Conservation (phyloP, 1,140 invertebrate genomes). For the Maniola jurtina region DNA sequence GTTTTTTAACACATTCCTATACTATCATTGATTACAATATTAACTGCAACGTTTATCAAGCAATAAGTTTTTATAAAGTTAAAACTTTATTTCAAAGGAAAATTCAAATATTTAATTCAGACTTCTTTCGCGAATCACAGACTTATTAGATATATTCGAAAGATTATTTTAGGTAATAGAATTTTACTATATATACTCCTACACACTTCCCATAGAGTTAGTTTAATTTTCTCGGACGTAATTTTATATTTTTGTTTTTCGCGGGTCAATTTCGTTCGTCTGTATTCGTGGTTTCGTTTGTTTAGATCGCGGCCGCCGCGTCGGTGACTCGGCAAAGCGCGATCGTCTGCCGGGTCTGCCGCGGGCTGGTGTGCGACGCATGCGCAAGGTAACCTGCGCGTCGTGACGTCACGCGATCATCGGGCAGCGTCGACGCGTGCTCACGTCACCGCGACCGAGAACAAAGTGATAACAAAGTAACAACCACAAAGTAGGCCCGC, state of each 20-base stretch:
- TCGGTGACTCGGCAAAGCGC: constrained; percentile 22
- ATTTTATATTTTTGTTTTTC: constrained; percentile 57
- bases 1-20: too few species aligned
- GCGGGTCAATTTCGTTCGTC: constrained; percentile 40
- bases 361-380: constrained; percentile 31
- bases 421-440: constrained; percentile 54
- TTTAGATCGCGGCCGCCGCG: constrained; percentile 52
- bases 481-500: neutral
- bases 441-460: constrained; percentile 53
- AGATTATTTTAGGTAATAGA: too few species aligned
- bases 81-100: too few species aligned
- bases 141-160: too few species aligned
- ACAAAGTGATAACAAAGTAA: constrained; percentile 65
- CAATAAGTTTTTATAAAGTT: too few species aligned
- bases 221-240: neutral
- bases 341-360: constrained; percentile 39
- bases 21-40: too few species aligned
- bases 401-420: constrained; percentile 34
- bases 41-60: too few species aligned
- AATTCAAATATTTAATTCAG: too few species aligned
- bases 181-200: too few species aligned
- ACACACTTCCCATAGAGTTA: too few species aligned
- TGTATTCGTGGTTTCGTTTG: constrained; percentile 48
- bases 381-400: constrained; percentile 47
- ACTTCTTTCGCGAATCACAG: too few species aligned